Percentiles rank a stretch among this genome's conserved stretches.
Evolutionary conservation across 1,140 invertebrate species (phyloP).

Genomic region (Reticulitermes speratus): DNA sequence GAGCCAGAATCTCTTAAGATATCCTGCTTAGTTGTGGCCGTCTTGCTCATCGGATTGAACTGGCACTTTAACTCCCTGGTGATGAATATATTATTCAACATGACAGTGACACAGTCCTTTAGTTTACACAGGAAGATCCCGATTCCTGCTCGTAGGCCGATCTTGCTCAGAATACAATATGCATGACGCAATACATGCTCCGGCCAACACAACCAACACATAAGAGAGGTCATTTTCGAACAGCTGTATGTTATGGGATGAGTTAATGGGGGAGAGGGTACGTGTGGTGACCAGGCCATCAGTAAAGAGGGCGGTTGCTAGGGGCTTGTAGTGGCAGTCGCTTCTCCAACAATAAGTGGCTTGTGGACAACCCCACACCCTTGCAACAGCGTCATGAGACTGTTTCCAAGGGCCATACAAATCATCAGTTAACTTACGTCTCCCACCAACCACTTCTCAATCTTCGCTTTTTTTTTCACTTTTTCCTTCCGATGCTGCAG

Average conservation of each 20-base stretch:
- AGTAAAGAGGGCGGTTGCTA: neutral
- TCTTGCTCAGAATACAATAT: neutral
- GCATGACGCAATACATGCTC: neutral
- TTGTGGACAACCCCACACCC: constrained; percentile 11
- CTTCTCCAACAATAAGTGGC: constrained; percentile 14
- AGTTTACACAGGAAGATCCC: no score
- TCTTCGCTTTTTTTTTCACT: neutral
- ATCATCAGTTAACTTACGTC: neutral
- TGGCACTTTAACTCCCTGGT: no score
- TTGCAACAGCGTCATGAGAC: neutral
- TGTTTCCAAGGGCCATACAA: constrained; percentile 15
- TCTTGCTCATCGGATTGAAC: no score
- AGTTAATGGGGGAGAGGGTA: neutral
- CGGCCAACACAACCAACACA: neutral
- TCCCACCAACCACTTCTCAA: neutral
- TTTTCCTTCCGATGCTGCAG: neutral
- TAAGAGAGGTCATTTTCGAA: constrained; percentile 19
- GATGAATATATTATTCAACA: no score
- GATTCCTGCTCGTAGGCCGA: neutral
- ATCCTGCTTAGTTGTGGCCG: no score
- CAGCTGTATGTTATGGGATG: constrained; percentile 4
- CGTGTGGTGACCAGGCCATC: neutral
- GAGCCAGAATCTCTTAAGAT: no score
- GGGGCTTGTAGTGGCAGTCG: neutral
- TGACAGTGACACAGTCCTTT: no score